Conservation (phyloP, 2,113 vertebrate species). For the Stigmatopora nigra region DNA sequence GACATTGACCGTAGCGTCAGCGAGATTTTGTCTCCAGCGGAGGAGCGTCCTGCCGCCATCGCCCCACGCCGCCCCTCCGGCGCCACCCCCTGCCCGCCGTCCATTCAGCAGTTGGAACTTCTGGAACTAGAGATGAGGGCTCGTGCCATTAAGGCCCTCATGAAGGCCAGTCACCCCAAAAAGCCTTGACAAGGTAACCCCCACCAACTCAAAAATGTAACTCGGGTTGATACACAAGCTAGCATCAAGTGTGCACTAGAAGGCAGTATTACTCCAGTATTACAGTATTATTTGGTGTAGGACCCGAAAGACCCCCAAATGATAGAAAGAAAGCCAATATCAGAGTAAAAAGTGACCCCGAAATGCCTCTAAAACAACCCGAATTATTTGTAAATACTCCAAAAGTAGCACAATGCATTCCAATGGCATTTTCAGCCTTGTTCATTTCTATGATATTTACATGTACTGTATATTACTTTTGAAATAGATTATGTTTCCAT, state of each 20-base stretch:
- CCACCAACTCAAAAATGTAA: neutral
- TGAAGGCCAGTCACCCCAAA: slow-evolving; percentile 84
- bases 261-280: slow-evolving; percentile 43
- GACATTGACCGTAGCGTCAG: slow-evolving; percentile 95
- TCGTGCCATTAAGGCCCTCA: slow-evolving; percentile 92
- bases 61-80: slow-evolving; percentile 4
- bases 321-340: too few relatives aligned
- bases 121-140: slow-evolving; percentile 96
- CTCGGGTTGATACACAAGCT: slow-evolving; percentile 2
- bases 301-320: too few relatives aligned
- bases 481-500: slow-evolving; percentile 21
- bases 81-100: slow-evolving; percentile 73
- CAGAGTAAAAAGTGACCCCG: too few relatives aligned
- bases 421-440: too few relatives aligned
- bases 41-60: slow-evolving; percentile 36
- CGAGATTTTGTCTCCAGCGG: slow-evolving; percentile 77
- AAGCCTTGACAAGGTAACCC: neutral
- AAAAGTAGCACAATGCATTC: too few relatives aligned
- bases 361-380: too few relatives aligned
- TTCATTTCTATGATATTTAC: neutral
- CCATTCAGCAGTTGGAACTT: slow-evolving; percentile 89
- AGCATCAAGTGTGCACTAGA: slow-evolving; percentile 42
- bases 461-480: neutral
- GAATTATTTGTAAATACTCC: too few relatives aligned
- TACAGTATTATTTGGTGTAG: too few relatives aligned